phyloP scores from a whole-genome alignment of 35 echinoderm and acorn worm species.

The Amphiura filiformis region DNA sequence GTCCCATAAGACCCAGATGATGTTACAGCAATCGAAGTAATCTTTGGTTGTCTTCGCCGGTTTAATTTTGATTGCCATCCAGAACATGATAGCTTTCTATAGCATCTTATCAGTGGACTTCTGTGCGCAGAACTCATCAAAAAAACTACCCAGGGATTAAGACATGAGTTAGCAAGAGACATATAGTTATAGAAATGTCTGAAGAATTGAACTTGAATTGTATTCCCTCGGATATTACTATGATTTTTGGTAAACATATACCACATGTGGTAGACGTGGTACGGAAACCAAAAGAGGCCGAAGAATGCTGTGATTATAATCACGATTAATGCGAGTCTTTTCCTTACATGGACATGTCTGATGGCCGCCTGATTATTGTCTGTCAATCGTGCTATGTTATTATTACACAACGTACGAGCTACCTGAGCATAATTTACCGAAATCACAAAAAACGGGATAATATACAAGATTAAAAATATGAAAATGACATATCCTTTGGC shows the following conservation, averaged over 20 bases:
- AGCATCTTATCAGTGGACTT: too few species aligned
- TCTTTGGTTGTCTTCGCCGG: too few species aligned
- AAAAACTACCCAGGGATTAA: conserved; percentile 67
- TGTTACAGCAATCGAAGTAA: too few species aligned
- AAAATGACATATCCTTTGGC: neutral
- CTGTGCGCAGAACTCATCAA: conserved; percentile 74
- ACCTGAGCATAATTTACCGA: neutral
- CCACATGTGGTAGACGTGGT: conserved; percentile 55
- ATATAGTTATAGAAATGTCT: neutral
- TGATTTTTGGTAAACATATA: neutral
- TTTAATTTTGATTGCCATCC: too few species aligned
- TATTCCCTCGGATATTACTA: neutral
- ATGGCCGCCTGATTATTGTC: neutral
- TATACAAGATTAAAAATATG: neutral
- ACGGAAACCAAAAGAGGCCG: conserved; percentile 79
- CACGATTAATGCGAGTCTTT: conserved; percentile 60
- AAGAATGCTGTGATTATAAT: conserved; percentile 75
- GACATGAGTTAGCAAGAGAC: conserved; percentile 31
- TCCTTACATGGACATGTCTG: conserved; percentile 53
- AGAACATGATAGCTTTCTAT: too few species aligned
- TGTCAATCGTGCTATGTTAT: neutral
- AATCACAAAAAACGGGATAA: neutral
- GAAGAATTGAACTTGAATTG: neutral
- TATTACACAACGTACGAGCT: neutral
- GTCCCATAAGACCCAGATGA: too few species aligned